Evolutionary conservation across 1,140 invertebrate species (phyloP), one percentile per base, ranked within the genome.

Genomic region (Chrysopa pallens): DNA sequence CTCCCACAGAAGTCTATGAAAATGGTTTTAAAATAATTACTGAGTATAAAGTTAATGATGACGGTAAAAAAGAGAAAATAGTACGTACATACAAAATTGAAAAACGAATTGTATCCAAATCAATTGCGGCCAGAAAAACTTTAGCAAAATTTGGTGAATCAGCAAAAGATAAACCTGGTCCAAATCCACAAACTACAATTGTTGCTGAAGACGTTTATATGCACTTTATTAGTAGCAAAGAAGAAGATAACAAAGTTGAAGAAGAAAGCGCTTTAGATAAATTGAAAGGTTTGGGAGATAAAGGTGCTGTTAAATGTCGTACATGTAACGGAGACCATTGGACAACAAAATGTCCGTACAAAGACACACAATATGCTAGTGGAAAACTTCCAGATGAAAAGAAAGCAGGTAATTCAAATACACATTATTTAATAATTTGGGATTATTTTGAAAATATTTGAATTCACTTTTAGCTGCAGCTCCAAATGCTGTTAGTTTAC

Each of bases 241-340:
- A 91, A 53, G 87, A 91, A 48, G 80, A 82, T 36, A 79, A 79
- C 45, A 80, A 88, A 48, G 72, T 76, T 39, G 87, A 93, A 54
- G 89, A 94, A 49, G 85, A 61, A 36, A 39, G 85, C 56, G 71
- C 75, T 12, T 60, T 89, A 12, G 77, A 83, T 47, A 87, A 83
- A 53, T 51, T 86, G 41, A 81, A 82, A 53, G 67, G 51, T 39
- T 23, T 73, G 54, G 73, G 70, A 12, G 73, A 78, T 49, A 84
- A 79, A 56, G 79, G 83, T 51, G 74, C 89, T 52, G 86, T 95
- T 41, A 90, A 88, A 56, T 98, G 93, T 58, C 75, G 93, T 61
- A 88, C 82, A 44, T 98, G 92, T 67, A 88, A 88, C 55, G 87
- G 87, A 12, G 92, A 96, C 51, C 93, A 98, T 70, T 97, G 92